Percentiles rank a stretch among this genome's conserved stretches.
These are phyloP conservation scores for Melanotaenia duboulayi DNA, from an alignment of 2,113 vertebrate species.

Conservation along the genomic window DNA sequence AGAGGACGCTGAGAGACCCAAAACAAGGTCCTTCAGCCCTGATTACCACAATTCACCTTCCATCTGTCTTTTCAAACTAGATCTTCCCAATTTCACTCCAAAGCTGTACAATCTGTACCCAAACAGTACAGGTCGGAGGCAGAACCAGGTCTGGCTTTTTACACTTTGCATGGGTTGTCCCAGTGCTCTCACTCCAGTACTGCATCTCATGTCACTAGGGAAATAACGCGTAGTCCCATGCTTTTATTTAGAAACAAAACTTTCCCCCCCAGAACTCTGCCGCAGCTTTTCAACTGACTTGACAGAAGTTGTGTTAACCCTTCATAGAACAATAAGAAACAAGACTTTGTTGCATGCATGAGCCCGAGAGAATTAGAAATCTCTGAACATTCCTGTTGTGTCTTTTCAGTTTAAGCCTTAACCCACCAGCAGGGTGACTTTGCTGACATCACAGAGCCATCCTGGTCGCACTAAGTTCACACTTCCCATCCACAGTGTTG, in stretches of 20 bases:
- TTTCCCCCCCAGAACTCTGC: constrained; percentile 7
- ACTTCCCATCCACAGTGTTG: constrained; percentile 4
- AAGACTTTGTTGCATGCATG: no score
- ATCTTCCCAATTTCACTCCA: constrained; percentile 20
- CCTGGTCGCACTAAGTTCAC: not conserved
- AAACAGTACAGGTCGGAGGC: not conserved
- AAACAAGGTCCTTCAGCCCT: constrained; percentile 32
- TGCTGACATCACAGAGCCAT: no score
- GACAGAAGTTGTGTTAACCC: no score
- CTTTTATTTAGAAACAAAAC: constrained; percentile 10
- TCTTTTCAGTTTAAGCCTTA: no score
- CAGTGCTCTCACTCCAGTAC: constrained; percentile 2
- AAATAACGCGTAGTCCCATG: constrained; percentile 23
- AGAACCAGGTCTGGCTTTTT: constrained; percentile 21
- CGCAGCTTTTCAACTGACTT: not conserved
- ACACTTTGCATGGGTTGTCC: not conserved
- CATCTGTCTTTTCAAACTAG: constrained; percentile 13
- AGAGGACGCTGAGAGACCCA: constrained; percentile 1
- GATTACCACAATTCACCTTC: constrained; percentile 42
- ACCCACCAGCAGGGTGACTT: no score
- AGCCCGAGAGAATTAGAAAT: no score
- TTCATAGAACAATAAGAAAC: no score
- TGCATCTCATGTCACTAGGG: constrained; percentile 19
- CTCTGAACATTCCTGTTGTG: no score
- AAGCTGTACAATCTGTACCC: constrained; percentile 24